A percentile compares a stretch with the other conserved stretches of the same genome.
These are phyloP conservation scores for Tridacna gigas DNA, from an alignment of 2,888 invertebrate genomes.

Conservation along the genomic window DNA sequence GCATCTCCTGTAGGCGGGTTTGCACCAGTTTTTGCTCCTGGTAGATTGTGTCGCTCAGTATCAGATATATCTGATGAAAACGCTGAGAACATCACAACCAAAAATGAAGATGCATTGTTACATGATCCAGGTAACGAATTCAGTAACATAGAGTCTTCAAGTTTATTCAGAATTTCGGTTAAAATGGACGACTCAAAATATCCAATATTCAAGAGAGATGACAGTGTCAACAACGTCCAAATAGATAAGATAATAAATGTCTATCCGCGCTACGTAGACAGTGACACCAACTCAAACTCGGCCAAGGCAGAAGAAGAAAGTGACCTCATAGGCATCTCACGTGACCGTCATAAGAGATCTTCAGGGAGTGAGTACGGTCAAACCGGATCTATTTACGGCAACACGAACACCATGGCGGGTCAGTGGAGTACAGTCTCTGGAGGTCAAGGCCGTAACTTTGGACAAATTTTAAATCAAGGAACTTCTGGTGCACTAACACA, in stretches of 20 bases:
- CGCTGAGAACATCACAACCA: not conserved
- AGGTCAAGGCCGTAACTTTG: not conserved
- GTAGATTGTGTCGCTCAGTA: constrained; percentile 10
- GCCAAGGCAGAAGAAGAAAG: not conserved
- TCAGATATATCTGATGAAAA: not conserved
- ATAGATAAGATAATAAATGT: constrained; percentile 1
- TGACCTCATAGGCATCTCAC: not conserved
- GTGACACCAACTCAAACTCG: not conserved
- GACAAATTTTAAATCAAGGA: too few species aligned
- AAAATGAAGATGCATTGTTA: not conserved
- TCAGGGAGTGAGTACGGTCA: constrained; percentile 16
- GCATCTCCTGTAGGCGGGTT: not conserved
- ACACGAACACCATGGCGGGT: not conserved
- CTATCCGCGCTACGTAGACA: not conserved
- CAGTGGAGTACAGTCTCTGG: not conserved
- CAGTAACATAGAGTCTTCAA: not conserved
- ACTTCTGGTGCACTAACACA: not conserved
- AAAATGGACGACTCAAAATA: not conserved
- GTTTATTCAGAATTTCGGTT: not conserved
- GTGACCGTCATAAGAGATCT: not conserved
- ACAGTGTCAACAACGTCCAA: not conserved
- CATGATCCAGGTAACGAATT: not conserved
- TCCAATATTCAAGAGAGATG: not conserved
- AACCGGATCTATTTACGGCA: not conserved
- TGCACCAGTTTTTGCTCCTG: not conserved